Evolutionary conservation across 2,797 vertebrate species (phyloP).

Genomic region (Serranus cabrilla): DNA sequence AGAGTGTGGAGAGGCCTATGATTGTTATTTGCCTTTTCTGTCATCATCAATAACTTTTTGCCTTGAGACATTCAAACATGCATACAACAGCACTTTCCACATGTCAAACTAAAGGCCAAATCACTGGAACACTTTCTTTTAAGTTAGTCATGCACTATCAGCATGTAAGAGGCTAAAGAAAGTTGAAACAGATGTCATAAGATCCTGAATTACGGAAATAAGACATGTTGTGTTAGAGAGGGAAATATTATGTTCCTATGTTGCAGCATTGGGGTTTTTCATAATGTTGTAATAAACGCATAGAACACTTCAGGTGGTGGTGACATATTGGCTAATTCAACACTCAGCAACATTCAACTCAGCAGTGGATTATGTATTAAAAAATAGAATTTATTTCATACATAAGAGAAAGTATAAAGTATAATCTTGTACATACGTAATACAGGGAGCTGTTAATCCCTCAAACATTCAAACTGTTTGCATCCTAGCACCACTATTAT

Average conservation of each 20-base stretch:
- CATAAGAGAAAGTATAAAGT: not conserved
- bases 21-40: not conserved
- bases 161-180: not conserved
- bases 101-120: not conserved
- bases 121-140: not conserved
- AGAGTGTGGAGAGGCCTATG: not conserved
- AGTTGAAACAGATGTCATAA: conserved; percentile 19
- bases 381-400: conserved; percentile 34
- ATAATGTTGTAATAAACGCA: not conserved
- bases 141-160: conserved; percentile 11
- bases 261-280: conserved; percentile 22
- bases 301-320: not conserved
- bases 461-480: no score
- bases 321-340: not conserved
- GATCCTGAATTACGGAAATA: conserved; percentile 28
- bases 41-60: not conserved
- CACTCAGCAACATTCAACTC: not conserved
- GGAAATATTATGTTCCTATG: conserved; percentile 16
- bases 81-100: not conserved
- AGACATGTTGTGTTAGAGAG: not conserved
- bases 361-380: not conserved
- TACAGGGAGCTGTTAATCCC: no score
- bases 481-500: no score
- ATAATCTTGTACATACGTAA: not conserved
- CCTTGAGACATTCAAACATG: not conserved